phyloP scores from a whole-genome alignment of 2,113 vertebrate species.

The Chrysochloris asiatica region DNA sequence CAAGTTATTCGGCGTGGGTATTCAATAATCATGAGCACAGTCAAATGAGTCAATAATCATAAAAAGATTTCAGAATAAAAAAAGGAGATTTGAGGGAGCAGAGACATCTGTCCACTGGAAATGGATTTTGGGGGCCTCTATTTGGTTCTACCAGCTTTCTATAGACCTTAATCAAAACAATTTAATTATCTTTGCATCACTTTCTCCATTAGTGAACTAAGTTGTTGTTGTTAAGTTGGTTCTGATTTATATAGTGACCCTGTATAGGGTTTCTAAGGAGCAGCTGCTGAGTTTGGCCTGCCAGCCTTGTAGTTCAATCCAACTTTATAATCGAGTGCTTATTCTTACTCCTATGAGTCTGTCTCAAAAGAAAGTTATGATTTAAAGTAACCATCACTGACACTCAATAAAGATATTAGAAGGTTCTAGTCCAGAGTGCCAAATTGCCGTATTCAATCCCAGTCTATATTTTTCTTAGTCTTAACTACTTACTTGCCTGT shows the following conservation, averaged over 20 bases:
- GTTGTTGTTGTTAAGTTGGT: no score
- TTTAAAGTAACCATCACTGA: neutral
- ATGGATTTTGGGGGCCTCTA: neutral
- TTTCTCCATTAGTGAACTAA: neutral
- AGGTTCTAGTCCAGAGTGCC: neutral
- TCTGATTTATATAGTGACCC: no score
- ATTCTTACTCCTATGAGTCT: no score
- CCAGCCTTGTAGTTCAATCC: no score
- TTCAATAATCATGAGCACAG: neutral
- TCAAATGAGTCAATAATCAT: neutral
- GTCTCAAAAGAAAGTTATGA: neutral
- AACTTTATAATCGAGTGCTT: no score
- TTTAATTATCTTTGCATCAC: no score
- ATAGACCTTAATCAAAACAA: no score
- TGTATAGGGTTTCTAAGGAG: no score
- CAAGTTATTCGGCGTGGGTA: neutral
- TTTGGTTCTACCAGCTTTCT: neutral
- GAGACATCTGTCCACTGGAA: neutral
- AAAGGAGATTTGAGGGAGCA: neutral
- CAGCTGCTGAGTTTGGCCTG: no score
- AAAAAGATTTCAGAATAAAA: no score
- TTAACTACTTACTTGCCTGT: slow-evolving; percentile 32
- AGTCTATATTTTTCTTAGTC: neutral
- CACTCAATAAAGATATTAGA: neutral
- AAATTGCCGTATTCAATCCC: neutral